Evolutionary conservation across 2,113 vertebrate genomes (phyloP).

Genomic region (Bos indicus): DNA sequence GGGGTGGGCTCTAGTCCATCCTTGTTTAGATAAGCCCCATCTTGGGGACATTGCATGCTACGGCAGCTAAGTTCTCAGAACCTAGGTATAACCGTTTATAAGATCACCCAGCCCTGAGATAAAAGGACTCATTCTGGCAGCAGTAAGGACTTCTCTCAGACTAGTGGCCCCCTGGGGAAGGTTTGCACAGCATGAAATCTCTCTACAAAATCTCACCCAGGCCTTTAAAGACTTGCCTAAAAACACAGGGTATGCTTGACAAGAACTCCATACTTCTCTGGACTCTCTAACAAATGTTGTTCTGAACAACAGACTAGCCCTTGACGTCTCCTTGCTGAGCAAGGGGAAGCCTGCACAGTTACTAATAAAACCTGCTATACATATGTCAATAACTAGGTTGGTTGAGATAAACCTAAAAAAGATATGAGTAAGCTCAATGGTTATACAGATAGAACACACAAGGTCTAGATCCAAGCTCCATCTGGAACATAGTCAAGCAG

Average conservation of each 20-base stretch:
- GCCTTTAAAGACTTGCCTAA: neutral
- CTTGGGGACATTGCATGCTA: neutral
- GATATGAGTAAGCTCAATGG: neutral
- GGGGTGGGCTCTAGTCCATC: neutral
- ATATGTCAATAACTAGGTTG: neutral
- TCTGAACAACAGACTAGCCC: neutral
- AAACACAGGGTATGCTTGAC: neutral
- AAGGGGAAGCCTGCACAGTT: neutral
- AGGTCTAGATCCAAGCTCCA: neutral
- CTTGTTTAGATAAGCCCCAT: neutral
- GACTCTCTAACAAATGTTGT: neutral
- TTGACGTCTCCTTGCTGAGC: neutral
- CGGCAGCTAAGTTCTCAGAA: neutral
- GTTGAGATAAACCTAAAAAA: neutral
- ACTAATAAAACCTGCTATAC: neutral
- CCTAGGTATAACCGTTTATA: neutral
- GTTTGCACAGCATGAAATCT: neutral
- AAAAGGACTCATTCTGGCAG: neutral
- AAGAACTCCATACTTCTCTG: neutral
- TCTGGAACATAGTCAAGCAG: neutral
- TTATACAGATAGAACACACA: neutral
- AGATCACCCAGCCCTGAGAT: neutral
- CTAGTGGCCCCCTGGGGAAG: neutral
- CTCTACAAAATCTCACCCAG: neutral
- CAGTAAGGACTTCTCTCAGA: neutral